These are phyloP conservation scores for Aldrovandia affinis DNA, from an alignment of 2,797 vertebrate genomes.

Conservation along the genomic window DNA sequence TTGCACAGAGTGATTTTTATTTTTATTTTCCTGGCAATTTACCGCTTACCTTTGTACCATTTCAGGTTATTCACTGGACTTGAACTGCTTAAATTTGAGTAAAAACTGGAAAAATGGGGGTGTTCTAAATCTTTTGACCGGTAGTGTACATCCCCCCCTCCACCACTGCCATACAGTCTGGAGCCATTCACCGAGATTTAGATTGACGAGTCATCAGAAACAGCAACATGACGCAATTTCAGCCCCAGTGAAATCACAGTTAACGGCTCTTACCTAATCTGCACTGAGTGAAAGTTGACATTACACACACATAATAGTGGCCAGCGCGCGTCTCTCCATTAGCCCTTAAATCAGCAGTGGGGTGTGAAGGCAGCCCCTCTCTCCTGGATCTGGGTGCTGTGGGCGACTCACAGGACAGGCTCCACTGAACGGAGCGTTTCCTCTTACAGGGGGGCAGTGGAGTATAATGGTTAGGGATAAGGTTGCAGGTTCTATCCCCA, in stretches of 20 bases:
- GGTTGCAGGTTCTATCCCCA: too few species aligned
- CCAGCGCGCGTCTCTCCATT: constrained; percentile 48
- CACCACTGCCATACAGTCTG: constrained; percentile 23
- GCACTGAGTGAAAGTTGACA: constrained; percentile 46
- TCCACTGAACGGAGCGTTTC: constrained; percentile 41
- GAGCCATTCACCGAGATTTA: constrained; percentile 53
- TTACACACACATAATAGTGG: constrained; percentile 26
- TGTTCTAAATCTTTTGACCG: too few species aligned
- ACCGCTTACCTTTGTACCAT: too few species aligned
- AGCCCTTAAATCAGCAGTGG: constrained; percentile 43
- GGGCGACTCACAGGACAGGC: not conserved
- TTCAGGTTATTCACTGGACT: too few species aligned
- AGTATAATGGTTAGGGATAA: too few species aligned
- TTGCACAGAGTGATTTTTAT: too few species aligned
- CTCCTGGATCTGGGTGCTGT: not conserved
- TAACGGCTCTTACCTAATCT: constrained; percentile 48
- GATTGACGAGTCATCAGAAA: constrained; percentile 40
- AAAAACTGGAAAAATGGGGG: too few species aligned
- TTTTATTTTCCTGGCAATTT: too few species aligned
- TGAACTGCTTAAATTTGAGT: too few species aligned
- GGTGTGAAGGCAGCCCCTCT: constrained; percentile 42
- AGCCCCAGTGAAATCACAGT: constrained; percentile 43
- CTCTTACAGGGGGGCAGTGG: too few species aligned
- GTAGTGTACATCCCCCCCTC: too few species aligned
- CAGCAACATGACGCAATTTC: constrained; percentile 44